Evolutionary conservation across 2,113 vertebrate species (phyloP).

Genomic region (Octodon degus): DNA sequence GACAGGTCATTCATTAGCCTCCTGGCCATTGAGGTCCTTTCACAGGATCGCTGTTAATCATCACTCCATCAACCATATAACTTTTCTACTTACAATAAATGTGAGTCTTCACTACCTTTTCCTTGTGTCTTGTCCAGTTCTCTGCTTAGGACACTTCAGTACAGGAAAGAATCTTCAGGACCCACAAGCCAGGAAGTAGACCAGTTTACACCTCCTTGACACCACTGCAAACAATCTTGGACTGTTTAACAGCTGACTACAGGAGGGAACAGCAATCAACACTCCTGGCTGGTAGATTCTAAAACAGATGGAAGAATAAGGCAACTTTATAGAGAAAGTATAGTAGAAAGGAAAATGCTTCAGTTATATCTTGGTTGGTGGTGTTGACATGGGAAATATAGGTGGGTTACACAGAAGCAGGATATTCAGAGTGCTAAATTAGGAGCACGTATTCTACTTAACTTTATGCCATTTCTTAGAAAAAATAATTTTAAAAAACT

Average conservation of each 20-base stretch:
- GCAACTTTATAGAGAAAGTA: background rate
- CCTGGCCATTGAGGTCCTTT: background rate
- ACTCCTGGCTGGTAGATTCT: background rate
- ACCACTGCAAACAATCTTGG: background rate
- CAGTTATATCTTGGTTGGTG: background rate
- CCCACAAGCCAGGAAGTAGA: background rate
- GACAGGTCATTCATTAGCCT: background rate
- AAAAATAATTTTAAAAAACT: background rate
- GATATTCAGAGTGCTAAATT: too few species aligned
- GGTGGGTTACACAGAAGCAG: background rate
- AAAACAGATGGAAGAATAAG: background rate
- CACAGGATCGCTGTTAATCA: background rate
- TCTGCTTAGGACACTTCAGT: background rate
- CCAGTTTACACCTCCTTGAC: background rate
- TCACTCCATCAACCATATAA: background rate
- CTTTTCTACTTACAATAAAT: background rate
- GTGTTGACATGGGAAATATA: background rate
- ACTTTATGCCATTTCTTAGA: background rate
- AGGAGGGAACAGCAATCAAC: background rate
- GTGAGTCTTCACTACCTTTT: background rate
- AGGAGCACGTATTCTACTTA: background rate
- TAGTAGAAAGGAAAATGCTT: background rate
- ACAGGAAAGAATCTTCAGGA: background rate
- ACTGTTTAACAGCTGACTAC: background rate
- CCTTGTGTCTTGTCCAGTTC: background rate